Evolutionary conservation across 35 echinoderm and acorn worm genomes (phyloP).

Genomic region (Holothuria glaberrima): DNA sequence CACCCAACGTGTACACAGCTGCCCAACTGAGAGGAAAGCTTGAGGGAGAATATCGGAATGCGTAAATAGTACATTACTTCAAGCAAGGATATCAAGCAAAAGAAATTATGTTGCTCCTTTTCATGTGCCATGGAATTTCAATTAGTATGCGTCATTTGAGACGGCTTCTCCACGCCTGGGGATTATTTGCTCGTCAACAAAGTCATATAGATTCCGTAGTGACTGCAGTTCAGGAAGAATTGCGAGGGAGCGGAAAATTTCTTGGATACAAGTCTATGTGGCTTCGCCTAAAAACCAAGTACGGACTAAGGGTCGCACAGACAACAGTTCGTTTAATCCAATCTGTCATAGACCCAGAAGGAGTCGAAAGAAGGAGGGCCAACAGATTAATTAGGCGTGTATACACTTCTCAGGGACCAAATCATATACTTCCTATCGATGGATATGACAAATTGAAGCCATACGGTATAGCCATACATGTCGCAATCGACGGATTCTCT

Average conservation of each 20-base stretch:
- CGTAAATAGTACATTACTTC: too few relatives aligned
- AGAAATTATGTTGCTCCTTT: constrained; percentile 10
- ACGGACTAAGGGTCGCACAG: neutral
- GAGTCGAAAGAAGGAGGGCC: constrained; percentile 54
- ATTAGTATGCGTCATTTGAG: neutral
- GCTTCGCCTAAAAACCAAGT: neutral
- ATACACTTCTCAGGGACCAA: constrained; percentile 62
- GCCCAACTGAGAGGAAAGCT: neutral
- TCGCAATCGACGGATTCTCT: constrained; percentile 78
- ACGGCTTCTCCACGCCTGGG: neutral
- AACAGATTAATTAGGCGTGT: constrained; percentile 45
- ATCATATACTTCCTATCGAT: constrained; percentile 71
- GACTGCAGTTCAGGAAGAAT: neutral
- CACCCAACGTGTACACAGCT: neutral
- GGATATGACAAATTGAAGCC: constrained; percentile 86
- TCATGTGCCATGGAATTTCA: neutral
- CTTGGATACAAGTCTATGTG: constrained; percentile 8
- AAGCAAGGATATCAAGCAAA: constrained; percentile 4
- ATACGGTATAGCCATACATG: constrained; percentile 77
- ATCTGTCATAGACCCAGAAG: constrained; percentile 63
- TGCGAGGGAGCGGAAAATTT: neutral
- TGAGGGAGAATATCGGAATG: too few relatives aligned
- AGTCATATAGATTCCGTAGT: too few relatives aligned
- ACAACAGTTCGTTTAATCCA: neutral
- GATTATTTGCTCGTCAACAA: too few relatives aligned